These are phyloP conservation scores for Taxidea taxus DNA, from an alignment of 2,113 vertebrate genomes.

Conservation along the genomic window DNA sequence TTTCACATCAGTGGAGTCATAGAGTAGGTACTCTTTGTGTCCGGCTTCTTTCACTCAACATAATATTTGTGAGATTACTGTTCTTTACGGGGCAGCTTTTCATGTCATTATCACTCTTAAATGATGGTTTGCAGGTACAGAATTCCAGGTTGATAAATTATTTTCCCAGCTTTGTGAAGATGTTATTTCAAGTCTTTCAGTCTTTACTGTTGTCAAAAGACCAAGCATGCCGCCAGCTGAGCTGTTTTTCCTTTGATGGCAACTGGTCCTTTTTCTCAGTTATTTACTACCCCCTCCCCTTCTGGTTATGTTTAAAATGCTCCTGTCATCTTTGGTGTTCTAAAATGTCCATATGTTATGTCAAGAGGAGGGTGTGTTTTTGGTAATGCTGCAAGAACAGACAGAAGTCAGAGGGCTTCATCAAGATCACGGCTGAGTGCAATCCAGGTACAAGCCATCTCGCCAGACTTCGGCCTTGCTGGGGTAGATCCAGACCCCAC, in stretches of 20 bases:
- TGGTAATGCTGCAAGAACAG: background rate
- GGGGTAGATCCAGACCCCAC: background rate
- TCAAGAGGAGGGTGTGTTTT: background rate
- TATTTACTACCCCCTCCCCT: background rate
- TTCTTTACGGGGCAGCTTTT: background rate
- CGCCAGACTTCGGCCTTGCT: background rate
- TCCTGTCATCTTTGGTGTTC: background rate
- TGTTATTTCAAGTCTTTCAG: background rate
- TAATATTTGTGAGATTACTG: background rate
- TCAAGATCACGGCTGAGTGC: background rate
- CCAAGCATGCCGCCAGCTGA: background rate
- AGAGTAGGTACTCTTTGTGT: background rate
- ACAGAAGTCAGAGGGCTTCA: background rate
- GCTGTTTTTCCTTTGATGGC: background rate
- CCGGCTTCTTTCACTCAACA: background rate
- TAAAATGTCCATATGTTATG: background rate
- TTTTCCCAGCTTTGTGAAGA: slow-evolving; percentile 31
- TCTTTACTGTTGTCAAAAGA: background rate
- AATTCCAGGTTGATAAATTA: background rate
- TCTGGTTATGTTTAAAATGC: background rate
- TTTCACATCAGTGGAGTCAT: background rate
- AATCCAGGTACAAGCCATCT: background rate
- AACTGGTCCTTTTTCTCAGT: background rate
- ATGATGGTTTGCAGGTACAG: background rate
- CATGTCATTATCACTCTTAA: background rate